Evolutionary conservation across 2,888 invertebrate genomes (phyloP).

Genomic region (Pollenia griseotomentosa): DNA sequence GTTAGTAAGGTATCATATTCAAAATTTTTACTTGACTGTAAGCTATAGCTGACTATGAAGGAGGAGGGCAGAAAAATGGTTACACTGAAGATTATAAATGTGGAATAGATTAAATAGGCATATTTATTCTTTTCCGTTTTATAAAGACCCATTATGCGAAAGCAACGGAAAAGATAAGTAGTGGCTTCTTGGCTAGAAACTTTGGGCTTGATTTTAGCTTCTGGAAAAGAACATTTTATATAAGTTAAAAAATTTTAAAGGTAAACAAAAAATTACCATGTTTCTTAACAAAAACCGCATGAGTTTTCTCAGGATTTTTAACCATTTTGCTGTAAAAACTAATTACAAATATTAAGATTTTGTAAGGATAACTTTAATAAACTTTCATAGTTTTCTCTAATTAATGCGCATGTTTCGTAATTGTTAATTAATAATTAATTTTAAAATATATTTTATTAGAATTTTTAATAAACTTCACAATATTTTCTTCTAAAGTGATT

Average conservation of each 20-base stretch:
- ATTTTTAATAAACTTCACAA: too few relatives aligned
- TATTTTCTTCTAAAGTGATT: too few relatives aligned
- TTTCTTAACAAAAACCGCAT: neutral
- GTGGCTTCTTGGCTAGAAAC: slow-evolving; percentile 59
- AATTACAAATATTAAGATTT: neutral
- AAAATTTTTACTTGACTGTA: slow-evolving; percentile 58
- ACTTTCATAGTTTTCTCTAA: too few relatives aligned
- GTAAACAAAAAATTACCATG: neutral
- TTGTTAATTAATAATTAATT: too few relatives aligned
- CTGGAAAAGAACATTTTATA: neutral
- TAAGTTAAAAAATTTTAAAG: neutral
- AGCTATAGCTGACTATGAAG: slow-evolving; percentile 71
- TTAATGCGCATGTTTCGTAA: too few relatives aligned
- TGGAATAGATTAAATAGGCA: slow-evolving; percentile 59
- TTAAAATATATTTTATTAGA: too few relatives aligned
- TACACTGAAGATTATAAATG: slow-evolving; percentile 60
- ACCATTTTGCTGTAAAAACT: slow-evolving; percentile 3
- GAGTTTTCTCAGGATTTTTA: neutral
- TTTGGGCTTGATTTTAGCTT: neutral
- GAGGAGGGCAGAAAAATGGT: slow-evolving; percentile 71
- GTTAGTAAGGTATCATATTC: slow-evolving; percentile 72
- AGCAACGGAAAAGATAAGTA: slow-evolving; percentile 62
- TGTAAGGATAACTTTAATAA: neutral
- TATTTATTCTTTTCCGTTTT: slow-evolving; percentile 58
- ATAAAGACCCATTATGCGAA: slow-evolving; percentile 72